phyloP scores from a whole-genome alignment of 2,797 vertebrate species.

The Myiotriccus ornatus region DNA sequence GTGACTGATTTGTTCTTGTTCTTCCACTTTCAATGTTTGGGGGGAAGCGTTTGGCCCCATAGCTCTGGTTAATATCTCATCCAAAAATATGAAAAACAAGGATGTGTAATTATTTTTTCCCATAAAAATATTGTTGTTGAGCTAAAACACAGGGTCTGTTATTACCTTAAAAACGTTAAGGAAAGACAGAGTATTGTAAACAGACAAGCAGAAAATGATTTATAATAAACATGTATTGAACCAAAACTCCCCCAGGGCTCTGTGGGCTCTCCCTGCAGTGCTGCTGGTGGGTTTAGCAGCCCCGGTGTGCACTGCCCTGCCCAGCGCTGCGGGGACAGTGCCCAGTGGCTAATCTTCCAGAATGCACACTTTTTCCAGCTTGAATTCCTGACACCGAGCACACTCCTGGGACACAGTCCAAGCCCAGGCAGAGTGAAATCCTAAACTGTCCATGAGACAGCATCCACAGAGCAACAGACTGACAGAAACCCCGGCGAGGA shows the following conservation, averaged over 20 bases:
- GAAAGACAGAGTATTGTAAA: neutral
- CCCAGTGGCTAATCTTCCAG: slow-evolving; percentile 6
- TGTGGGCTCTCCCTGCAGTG: neutral
- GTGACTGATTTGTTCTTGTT: neutral
- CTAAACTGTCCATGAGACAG: slow-evolving; percentile 40
- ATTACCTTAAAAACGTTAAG: neutral
- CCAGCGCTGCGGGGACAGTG: neutral
- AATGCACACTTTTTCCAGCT: slow-evolving; percentile 29
- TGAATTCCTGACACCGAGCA: slow-evolving; percentile 42
- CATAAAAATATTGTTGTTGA: neutral
- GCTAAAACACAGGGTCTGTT: neutral
- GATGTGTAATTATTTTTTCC: neutral
- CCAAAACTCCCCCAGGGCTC: neutral
- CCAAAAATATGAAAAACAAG: neutral
- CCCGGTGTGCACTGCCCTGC: neutral
- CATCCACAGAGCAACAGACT: neutral
- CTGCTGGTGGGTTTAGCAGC: neutral
- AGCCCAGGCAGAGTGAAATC: slow-evolving; percentile 34
- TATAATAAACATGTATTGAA: neutral
- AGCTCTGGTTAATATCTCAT: neutral
- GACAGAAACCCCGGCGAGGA: slow-evolving; percentile 37
- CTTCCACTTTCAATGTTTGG: neutral
- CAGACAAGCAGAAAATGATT: slow-evolving; percentile 30
- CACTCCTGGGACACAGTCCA: slow-evolving; percentile 31
- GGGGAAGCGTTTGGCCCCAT: neutral